phyloP scores from a whole-genome alignment of 2,888 invertebrate species.

The Drosophila mayaguana region DNA sequence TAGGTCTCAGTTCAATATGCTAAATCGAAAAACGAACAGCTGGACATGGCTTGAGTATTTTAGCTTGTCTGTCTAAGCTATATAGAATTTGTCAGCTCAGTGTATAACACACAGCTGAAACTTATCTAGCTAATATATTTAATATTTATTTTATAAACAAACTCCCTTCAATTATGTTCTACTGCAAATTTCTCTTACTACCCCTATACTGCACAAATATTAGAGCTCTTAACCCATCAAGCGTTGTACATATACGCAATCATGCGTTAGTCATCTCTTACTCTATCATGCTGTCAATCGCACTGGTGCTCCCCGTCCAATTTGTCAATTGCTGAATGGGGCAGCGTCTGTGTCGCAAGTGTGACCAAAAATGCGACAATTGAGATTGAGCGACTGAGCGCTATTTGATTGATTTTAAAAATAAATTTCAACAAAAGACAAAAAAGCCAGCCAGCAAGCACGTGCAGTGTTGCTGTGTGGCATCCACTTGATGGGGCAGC shows the following conservation, averaged over 20 bases:
- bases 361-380: constrained; percentile 48
- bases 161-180: not conserved
- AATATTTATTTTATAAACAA: too few relatives aligned
- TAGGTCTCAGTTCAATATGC: too few relatives aligned
- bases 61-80: too few relatives aligned
- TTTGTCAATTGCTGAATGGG: constrained; percentile 36
- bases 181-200: not conserved
- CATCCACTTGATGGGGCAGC: constrained; percentile 33
- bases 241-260: not conserved
- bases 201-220: not conserved
- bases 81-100: too few relatives aligned
- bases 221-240: not conserved
- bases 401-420: constrained; percentile 75
- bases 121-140: too few relatives aligned
- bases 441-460: constrained; percentile 28
- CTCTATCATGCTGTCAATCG: constrained; percentile 39
- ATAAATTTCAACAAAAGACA: constrained; percentile 48
- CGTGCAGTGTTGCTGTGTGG: constrained; percentile 39
- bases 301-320: constrained; percentile 32
- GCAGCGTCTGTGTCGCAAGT: constrained; percentile 36
- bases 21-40: too few relatives aligned
- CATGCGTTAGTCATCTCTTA: constrained; percentile 21
- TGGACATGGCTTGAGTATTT: too few relatives aligned
- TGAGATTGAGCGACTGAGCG: constrained; percentile 29
- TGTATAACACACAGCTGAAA: not conserved